Conservation (phyloP, 2,888 invertebrate species). For the Apamea sordens region DNA sequence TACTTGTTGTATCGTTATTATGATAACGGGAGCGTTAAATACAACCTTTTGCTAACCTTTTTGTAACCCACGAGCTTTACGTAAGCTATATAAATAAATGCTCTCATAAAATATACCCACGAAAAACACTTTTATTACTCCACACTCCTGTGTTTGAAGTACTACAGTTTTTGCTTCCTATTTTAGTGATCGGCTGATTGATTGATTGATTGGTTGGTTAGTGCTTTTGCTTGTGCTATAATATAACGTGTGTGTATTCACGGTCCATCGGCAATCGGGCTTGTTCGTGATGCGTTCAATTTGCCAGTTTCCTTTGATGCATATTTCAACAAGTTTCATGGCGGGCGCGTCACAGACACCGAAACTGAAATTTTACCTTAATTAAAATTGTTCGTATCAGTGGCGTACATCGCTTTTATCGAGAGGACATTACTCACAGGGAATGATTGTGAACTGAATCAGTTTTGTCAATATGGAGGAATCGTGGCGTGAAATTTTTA, state of each 20-base stretch:
- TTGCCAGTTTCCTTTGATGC: slow-evolving; percentile 79
- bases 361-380: slow-evolving; percentile 73
- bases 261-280: slow-evolving; percentile 71
- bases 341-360: slow-evolving; percentile 59
- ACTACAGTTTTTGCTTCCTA: slow-evolving; percentile 39
- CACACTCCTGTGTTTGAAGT: slow-evolving; percentile 36
- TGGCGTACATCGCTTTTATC: slow-evolving; percentile 61
- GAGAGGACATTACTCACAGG: slow-evolving; percentile 55
- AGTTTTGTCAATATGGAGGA: slow-evolving; percentile 36
- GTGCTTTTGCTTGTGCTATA: slow-evolving; percentile 63
- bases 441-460: slow-evolving; percentile 54
- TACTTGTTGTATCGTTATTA: slow-evolving; percentile 62
- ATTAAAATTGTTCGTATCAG: slow-evolving; percentile 74
- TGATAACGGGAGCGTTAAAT: slow-evolving; percentile 56
- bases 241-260: slow-evolving; percentile 61
- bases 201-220: slow-evolving; percentile 62
- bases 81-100: slow-evolving; percentile 31
- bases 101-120: slow-evolving; percentile 42
- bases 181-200: slow-evolving; percentile 51
- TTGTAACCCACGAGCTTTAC: slow-evolving; percentile 34
- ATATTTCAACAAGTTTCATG: slow-evolving; percentile 79
- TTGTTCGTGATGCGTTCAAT: slow-evolving; percentile 77
- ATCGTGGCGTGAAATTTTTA: slow-evolving; percentile 38
- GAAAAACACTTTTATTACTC: slow-evolving; percentile 54
- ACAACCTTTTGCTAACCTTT: slow-evolving; percentile 46